These are phyloP conservation scores for Gobiocypris rarus DNA, from an alignment of 2,113 vertebrate genomes.

Conservation along the genomic window DNA sequence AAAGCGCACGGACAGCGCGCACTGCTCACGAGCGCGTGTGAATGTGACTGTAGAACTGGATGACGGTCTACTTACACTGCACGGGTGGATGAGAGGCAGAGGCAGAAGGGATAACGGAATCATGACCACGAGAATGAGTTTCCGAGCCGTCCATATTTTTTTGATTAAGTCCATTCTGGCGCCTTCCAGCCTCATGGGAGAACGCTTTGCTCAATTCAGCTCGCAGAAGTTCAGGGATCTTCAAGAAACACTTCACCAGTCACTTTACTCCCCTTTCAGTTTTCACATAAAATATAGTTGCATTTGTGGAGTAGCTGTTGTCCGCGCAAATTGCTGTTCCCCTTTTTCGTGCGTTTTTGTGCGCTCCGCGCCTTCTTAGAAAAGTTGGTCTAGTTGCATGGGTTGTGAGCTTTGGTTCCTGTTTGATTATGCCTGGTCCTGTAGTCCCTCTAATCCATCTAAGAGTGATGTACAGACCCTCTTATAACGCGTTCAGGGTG, in stretches of 20 bases:
- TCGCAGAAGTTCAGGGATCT: not conserved
- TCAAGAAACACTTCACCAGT: not conserved
- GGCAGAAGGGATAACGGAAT: conserved; percentile 92
- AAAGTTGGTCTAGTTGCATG: not conserved
- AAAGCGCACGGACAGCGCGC: conserved; percentile 16
- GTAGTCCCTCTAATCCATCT: conserved; percentile 29
- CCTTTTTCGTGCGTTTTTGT: conserved; percentile 23
- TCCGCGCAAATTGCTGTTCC: not conserved
- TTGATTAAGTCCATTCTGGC: conserved; percentile 84
- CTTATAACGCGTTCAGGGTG: conserved; percentile 25
- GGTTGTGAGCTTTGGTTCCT: conserved; percentile 23
- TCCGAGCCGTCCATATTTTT: conserved; percentile 84
- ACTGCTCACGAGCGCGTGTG: not conserved
- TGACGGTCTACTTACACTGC: conserved; percentile 86
- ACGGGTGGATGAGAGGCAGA: conserved; percentile 87
- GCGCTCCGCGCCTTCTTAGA: not conserved
- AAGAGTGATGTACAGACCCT: conserved; percentile 25
- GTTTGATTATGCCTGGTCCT: not conserved
- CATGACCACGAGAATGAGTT: conserved; percentile 85
- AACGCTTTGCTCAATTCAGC: conserved; percentile 35
- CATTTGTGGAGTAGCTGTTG: not conserved
- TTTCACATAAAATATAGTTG: not conserved
- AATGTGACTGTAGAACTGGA: not conserved
- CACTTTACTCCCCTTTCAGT: not conserved
- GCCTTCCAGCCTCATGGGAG: conserved; percentile 75